These are phyloP conservation scores for Micronycteris hirsuta DNA, from an alignment of 2,113 vertebrate species.

Conservation along the genomic window DNA sequence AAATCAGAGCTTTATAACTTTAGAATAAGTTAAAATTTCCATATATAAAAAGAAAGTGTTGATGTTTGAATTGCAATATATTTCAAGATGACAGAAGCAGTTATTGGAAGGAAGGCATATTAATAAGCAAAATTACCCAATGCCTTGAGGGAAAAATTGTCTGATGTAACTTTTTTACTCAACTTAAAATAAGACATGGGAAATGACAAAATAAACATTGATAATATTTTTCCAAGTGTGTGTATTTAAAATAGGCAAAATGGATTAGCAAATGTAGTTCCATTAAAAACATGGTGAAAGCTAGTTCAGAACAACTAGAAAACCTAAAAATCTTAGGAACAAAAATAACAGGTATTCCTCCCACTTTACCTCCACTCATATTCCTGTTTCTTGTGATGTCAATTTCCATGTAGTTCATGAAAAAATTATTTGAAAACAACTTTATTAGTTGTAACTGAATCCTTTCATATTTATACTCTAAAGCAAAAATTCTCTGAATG, in stretches of 20 bases:
- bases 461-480: not conserved
- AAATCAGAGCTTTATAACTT: not conserved
- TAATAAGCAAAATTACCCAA: not conserved
- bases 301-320: not conserved
- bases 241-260: not conserved
- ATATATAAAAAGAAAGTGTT: not conserved
- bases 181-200: not conserved
- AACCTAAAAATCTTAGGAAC: not conserved
- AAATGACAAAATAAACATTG: not conserved
- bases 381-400: not conserved
- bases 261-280: not conserved
- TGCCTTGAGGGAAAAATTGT: not conserved
- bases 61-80: not conserved
- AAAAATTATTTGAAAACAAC: not conserved
- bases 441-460: not conserved
- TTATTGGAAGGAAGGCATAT: not conserved
- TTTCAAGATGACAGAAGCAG: not conserved
- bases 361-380: not conserved
- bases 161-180: not conserved
- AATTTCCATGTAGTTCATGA: not conserved
- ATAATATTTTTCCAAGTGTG: not conserved
- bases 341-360: not conserved
- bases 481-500: not conserved
- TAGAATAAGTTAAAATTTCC: not conserved
- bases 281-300: not conserved